A percentile compares a stretch with the other conserved stretches of the same genome.
These are phyloP conservation scores for Harpagus bidentatus DNA, from an alignment of 2,113 vertebrate genomes.

Conservation along the genomic window DNA sequence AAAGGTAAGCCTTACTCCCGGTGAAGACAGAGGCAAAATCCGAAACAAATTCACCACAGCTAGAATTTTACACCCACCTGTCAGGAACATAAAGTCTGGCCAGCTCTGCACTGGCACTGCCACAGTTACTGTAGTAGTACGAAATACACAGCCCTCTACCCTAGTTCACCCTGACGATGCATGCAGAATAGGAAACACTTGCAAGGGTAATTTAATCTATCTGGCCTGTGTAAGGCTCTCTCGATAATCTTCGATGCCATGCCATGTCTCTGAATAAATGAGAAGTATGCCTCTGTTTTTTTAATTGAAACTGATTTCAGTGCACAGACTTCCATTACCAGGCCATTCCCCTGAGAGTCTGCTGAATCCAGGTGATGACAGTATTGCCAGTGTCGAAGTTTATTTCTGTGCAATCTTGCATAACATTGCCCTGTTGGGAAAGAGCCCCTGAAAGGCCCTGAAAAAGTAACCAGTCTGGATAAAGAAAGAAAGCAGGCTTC, in stretches of 20 bases:
- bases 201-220: conserved; percentile 37
- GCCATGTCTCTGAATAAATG: conserved; percentile 6
- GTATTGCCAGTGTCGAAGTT: background rate
- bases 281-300: background rate
- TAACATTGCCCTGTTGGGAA: background rate
- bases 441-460: background rate
- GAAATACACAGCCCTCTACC: background rate
- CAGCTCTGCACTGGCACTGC: background rate
- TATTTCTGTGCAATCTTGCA: background rate
- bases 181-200: background rate
- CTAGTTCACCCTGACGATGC: background rate
- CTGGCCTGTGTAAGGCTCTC: conserved; percentile 2
- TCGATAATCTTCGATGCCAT: background rate
- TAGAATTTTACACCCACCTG: background rate
- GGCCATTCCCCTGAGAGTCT: background rate
- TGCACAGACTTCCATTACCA: background rate
- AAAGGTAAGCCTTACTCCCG: background rate
- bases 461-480: background rate
- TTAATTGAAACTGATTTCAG: background rate
- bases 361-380: conserved; percentile 45
- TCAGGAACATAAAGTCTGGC: background rate
- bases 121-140: background rate
- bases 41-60: background rate
- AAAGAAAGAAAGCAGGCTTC: conserved; percentile 23
- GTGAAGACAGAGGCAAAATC: background rate